These are phyloP conservation scores for Nemotelus nigrinus DNA, from an alignment of 2,888 invertebrate species.

Conservation along the genomic window DNA sequence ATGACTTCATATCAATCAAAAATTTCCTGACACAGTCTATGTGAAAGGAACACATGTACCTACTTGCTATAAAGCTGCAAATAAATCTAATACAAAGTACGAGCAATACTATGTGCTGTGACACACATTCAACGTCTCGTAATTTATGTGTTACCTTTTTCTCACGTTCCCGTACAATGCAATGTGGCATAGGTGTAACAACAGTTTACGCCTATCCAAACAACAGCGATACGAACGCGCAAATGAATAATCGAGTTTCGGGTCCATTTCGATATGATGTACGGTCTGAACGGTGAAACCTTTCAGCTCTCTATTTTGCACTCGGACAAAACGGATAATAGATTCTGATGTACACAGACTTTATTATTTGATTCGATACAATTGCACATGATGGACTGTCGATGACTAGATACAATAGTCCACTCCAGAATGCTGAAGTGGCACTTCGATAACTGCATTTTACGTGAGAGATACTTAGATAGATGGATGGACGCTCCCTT, in stretches of 20 bases:
- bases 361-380: constrained; percentile 36
- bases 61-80: constrained; percentile 14
- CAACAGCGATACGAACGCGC: not conserved
- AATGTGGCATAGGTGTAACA: constrained; percentile 34
- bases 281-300: constrained; percentile 33
- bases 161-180: constrained; percentile 42
- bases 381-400: constrained; percentile 42
- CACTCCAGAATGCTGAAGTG: constrained; percentile 36
- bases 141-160: constrained; percentile 46
- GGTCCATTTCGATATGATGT: constrained; percentile 33
- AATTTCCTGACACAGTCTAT: not conserved
- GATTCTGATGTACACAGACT: constrained; percentile 9
- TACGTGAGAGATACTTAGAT: not conserved
- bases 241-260: constrained; percentile 34
- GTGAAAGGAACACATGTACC: not conserved
- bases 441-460: constrained; percentile 35
- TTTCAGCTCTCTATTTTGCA: constrained; percentile 34
- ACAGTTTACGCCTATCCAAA: constrained; percentile 42
- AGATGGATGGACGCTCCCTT: not conserved
- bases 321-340: constrained; percentile 3
- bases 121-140: constrained; percentile 25
- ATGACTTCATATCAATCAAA: not conserved
- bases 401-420: constrained; percentile 30
- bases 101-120: constrained; percentile 17
- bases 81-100: not conserved